Evolutionary conservation across 1,140 invertebrate genomes (phyloP), one percentile per base, ranked within the genome.

Genomic region (Chrysoperla carnea): DNA sequence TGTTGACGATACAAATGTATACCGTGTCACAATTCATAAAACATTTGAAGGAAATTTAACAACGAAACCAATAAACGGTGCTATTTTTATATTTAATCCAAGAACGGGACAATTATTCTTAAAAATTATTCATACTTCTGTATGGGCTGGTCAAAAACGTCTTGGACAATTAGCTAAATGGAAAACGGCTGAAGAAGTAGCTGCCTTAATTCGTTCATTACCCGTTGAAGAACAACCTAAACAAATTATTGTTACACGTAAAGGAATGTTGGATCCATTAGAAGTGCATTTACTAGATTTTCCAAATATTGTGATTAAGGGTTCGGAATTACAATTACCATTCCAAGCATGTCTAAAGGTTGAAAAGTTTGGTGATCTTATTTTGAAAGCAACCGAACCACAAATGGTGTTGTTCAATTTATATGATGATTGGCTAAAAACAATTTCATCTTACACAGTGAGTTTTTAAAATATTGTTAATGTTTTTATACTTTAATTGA

Each of bases 101-200:
- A 68, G 96, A 46, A 99, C 96, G 4, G 96, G 96, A n/a, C 96
- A 99, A 61, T 69, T 99, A 2, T 99, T 99, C 68, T 70, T 99
- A 36, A 99, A 99, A 66, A 99, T 99, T 50, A 99, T 99, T 68
- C 96, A 99, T 61, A 99, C 95, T 0, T 96, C 91, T 29, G 96
- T 99, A 23, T 99, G 96, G 96, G 94, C 95, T 9, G 96, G 96
- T 37, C 86, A 90, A 59, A 90, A 90, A 60, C 86, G 86, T 84
- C 66, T 92, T 13, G 86, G 86, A 53, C 81, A 79, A 62, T 67
- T 98, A 58, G 95, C 95, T 2, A 99, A 99, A 66, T 99, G 95
- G 95, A 99, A 99, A 67, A 98, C 94, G 6, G 96, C 96, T 39
- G 96, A 99, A 69, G 96, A 99, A 85, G 96, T 99, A 11, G 96